These are phyloP conservation scores for Thyatira batis DNA, from an alignment of 2,888 invertebrate genomes.

Conservation along the genomic window DNA sequence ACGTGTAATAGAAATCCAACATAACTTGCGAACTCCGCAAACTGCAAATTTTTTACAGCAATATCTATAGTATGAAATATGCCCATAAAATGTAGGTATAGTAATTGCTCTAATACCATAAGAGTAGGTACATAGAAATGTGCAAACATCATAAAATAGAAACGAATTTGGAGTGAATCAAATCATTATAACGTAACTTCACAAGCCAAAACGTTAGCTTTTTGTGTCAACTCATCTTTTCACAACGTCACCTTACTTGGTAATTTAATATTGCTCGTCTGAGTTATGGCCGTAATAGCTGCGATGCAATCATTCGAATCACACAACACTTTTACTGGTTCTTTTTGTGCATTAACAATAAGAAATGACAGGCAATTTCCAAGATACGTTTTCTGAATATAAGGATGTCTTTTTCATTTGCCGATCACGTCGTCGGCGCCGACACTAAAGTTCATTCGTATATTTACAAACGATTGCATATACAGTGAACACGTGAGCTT, in stretches of 20 bases:
- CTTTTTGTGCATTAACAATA: conserved; percentile 25
- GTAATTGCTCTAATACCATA: neutral
- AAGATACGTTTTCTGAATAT: conserved; percentile 37
- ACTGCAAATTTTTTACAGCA: conserved; percentile 4
- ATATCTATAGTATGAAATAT: neutral
- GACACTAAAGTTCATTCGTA: conserved; percentile 38
- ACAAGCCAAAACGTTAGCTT: neutral
- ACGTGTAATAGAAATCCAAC: conserved; percentile 12
- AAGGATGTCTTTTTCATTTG: conserved; percentile 44
- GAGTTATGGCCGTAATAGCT: conserved; percentile 1
- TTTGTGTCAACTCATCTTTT: neutral
- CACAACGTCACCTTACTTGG: neutral
- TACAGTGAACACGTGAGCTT: neutral
- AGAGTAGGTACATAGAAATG: neutral
- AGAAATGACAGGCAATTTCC: conserved; percentile 27
- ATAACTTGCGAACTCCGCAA: conserved; percentile 12
- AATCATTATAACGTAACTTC: neutral
- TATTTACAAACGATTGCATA: conserved; percentile 20
- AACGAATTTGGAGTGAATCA: neutral
- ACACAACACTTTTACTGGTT: conserved; percentile 44
- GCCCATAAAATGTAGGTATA: neutral
- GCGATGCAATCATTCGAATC: conserved; percentile 32
- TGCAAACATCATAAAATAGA: neutral
- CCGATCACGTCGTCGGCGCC: conserved; percentile 41
- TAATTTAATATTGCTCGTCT: neutral